Evolutionary conservation across 1,140 invertebrate genomes (phyloP), one percentile per base, ranked within the genome.

Genomic region (Fopius arisanus): DNA sequence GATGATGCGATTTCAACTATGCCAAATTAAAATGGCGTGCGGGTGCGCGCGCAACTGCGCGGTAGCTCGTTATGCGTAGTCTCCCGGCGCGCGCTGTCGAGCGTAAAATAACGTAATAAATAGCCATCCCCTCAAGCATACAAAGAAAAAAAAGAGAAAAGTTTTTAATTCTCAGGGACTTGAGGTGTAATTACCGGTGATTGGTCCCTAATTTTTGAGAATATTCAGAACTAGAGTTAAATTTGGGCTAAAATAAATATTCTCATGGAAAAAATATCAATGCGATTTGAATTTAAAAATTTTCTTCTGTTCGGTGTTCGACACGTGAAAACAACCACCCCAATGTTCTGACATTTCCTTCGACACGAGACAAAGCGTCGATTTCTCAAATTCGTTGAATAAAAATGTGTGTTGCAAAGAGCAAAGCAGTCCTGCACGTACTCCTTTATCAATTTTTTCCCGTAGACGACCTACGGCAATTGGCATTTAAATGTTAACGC

Each of bases 401-500:
- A 59, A 23, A 59, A 59, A 26, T 28, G 19, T 9, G 5, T 59
- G 54, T 5, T 14, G 23, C 37, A 59, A 37, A 70, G 51, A 70
- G 23, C 19, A 23, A 37, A 16, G 28, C 19, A 37, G 16, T 23
- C 37, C 26, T 43, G 43, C 51, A 70, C 29, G 51, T 54, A 21
- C 16, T 59, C 28, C 28, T 59, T 59, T 59, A 70, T 70, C 28
- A 21, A 28, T 54, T 59, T 21, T 59, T 59, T 6, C 23, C 19
- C 54, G 19, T 14, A 28, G 54, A 48, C 33, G 33, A 12, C 33
- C 26, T 51, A 59, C 19, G 51, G 65, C 65, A 73, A 73, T 76
- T 83, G 82, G 81, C 82, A 83, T 83, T 83, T 83, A 83, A 83
- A 83, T 83, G 82, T 82, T 83, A 83, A 74, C 76, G 75, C 75